phyloP scores from a whole-genome alignment of 2,113 vertebrate genomes.

The Ceyx melanurus region DNA sequence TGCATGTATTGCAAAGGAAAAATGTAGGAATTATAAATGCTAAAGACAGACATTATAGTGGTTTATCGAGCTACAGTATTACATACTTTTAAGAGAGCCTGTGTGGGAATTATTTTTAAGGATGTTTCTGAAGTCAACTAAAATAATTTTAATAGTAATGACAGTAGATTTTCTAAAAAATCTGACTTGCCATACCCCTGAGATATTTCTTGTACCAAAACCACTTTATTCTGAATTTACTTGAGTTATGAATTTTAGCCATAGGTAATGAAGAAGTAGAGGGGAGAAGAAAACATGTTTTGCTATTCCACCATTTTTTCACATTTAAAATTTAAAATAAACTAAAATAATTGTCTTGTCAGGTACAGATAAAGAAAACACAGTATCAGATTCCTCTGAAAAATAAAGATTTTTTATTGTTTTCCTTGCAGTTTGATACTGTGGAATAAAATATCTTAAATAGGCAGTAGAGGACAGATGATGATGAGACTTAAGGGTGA shows the following conservation, averaged over 20 bases:
- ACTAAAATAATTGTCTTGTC: background rate
- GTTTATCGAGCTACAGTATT: background rate
- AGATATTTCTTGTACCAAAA: background rate
- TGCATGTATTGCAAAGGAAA: background rate
- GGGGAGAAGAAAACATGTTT: fast-evolving
- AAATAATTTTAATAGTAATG: background rate
- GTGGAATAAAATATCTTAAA: background rate
- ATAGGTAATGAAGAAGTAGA: background rate
- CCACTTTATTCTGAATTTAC: background rate
- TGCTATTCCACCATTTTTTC: background rate
- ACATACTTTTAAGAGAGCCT: background rate
- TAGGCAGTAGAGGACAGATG: background rate
- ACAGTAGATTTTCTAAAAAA: background rate
- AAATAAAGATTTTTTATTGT: background rate
- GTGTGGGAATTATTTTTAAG: background rate
- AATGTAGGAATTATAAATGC: background rate
- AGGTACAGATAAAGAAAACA: background rate
- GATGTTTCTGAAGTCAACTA: background rate
- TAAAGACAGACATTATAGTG: background rate
- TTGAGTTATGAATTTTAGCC: background rate
- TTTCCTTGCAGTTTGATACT: background rate
- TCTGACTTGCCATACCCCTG: background rate
- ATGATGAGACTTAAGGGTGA: background rate
- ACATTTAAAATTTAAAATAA: background rate
- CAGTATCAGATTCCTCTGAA: background rate